A percentile compares a stretch with the other conserved stretches of the same genome.
These are phyloP conservation scores for Masnerella sp. DNA, from an alignment of 2,888 invertebrate species.

Conservation along the genomic window DNA sequence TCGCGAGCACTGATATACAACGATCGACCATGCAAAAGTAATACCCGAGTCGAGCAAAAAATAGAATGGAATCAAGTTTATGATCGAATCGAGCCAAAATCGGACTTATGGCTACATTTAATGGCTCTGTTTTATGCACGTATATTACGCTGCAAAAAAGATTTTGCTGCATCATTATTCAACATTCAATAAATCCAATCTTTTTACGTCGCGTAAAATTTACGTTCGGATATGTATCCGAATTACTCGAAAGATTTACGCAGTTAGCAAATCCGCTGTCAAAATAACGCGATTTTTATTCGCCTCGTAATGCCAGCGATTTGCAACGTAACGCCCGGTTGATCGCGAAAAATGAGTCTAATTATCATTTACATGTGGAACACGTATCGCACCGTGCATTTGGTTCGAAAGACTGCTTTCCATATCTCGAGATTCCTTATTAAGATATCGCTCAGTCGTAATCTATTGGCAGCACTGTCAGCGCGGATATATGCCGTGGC, in stretches of 20 bases:
- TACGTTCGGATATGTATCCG: slow-evolving; percentile 3
- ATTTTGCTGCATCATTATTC: slow-evolving; percentile 20
- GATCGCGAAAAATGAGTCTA: slow-evolving; percentile 24
- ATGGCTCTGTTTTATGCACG: slow-evolving; percentile 43
- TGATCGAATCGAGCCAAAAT: slow-evolving; percentile 47
- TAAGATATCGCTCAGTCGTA: slow-evolving; percentile 64
- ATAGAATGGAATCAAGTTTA: slow-evolving; percentile 38
- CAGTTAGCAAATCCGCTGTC: too few species aligned
- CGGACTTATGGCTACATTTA: slow-evolving; percentile 41
- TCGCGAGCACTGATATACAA: slow-evolving; percentile 27
- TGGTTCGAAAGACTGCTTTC: slow-evolving; percentile 47
- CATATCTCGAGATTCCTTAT: slow-evolving; percentile 64
- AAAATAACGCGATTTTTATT: not conserved
- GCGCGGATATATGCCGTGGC: slow-evolving; percentile 59
- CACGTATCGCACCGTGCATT: slow-evolving; percentile 20
- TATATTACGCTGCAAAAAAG: slow-evolving; percentile 38
- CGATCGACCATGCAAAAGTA: slow-evolving; percentile 39
- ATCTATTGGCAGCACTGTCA: slow-evolving; percentile 64
- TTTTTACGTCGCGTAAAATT: slow-evolving; percentile 6
- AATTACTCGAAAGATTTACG: too few species aligned
- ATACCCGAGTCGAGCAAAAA: slow-evolving; percentile 31
- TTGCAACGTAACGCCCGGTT: slow-evolving; percentile 33
- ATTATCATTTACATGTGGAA: slow-evolving; percentile 37
- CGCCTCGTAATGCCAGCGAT: slow-evolving; percentile 13
- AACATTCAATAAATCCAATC: slow-evolving; percentile 35